phyloP scores from a whole-genome alignment of 2,113 vertebrate genomes.

The Phaethon lepturus region DNA sequence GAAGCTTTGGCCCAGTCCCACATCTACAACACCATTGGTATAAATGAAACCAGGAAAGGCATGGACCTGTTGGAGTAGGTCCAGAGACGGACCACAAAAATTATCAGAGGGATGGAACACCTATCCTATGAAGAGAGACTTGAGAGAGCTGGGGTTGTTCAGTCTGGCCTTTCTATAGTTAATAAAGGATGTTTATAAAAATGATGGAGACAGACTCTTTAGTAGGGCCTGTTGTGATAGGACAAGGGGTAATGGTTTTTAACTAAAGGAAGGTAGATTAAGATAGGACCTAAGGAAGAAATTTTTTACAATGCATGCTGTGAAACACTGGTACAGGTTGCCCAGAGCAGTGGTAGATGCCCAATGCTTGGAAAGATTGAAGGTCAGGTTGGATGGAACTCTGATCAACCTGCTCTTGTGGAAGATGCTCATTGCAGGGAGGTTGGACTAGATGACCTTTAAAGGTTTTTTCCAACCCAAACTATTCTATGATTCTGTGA shows the following conservation, averaged over 20 bases:
- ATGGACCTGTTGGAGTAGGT: no score
- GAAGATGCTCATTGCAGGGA: not conserved
- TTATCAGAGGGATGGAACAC: not conserved
- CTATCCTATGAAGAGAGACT: not conserved
- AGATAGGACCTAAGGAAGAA: not conserved
- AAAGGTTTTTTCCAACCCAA: not conserved
- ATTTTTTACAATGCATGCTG: not conserved
- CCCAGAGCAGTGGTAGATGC: not conserved
- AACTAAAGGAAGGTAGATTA: not conserved
- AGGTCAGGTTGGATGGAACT: no score
- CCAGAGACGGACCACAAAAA: not conserved
- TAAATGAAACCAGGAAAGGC: not conserved
- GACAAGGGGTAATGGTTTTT: not conserved
- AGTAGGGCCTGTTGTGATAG: not conserved
- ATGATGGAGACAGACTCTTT: not conserved
- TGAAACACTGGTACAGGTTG: not conserved
- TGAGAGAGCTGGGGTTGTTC: not conserved
- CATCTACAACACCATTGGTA: fast-evolving
- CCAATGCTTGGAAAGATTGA: not conserved
- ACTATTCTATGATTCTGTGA: not conserved
- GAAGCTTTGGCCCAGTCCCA: not conserved
- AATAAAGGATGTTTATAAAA: not conserved
- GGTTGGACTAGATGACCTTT: not conserved
- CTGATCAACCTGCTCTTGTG: not conserved
- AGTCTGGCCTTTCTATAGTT: no score